Evolutionary conservation across 2,888 invertebrate genomes (phyloP).

Genomic region (Villa cingulata): DNA sequence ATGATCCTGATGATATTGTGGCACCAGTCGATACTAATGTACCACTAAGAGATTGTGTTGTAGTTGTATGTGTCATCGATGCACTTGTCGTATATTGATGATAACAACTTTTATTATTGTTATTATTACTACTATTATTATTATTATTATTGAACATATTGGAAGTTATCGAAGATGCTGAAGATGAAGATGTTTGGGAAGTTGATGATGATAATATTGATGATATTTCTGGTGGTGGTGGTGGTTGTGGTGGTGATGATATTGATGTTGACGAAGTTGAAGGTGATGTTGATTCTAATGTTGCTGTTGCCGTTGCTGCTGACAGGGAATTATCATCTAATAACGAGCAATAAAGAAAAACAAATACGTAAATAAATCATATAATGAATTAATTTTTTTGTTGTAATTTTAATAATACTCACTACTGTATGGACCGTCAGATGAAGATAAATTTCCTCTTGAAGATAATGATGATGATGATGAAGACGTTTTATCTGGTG

Average conservation of each 20-base stretch:
- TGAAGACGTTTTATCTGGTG: slow-evolving; percentile 46
- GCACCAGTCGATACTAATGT: neutral
- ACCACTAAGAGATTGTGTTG: neutral
- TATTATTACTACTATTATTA: no score
- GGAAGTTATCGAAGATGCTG: neutral
- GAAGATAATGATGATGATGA: neutral
- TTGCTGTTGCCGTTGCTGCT: neutral
- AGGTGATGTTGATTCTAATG: neutral
- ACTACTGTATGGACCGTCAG: no score
- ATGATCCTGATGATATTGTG: neutral
- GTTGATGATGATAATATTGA: neutral
- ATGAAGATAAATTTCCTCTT: neutral
- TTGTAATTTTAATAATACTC: no score
- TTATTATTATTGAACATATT: no score
- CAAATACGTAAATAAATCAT: no score
- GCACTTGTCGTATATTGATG: neutral
- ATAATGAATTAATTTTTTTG: no score
- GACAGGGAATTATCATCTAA: no score
- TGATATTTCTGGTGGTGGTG: slow-evolving; percentile 20
- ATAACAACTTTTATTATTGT: neutral
- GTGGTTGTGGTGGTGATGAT: neutral
- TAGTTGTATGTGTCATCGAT: slow-evolving; percentile 1
- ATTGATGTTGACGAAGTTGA: neutral
- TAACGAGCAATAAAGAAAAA: no score
- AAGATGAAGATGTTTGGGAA: neutral